Evolutionary conservation across 2,113 vertebrate species (phyloP).

Genomic region (Osmerus mordax): DNA sequence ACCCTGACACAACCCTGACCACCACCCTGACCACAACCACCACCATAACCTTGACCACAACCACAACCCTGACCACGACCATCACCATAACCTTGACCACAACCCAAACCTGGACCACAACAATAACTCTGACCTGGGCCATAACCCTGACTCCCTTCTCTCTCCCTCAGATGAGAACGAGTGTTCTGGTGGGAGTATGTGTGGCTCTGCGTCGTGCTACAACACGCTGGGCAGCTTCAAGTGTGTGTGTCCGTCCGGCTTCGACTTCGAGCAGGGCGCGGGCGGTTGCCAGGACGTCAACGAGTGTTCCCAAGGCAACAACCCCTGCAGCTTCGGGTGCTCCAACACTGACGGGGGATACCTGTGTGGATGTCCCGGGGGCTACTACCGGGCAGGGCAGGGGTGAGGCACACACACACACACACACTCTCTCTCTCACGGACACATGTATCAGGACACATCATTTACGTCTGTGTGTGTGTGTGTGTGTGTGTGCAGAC

Average conservation of each 20-base stretch:
- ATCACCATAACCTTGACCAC: too few relatives aligned
- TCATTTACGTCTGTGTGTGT: not conserved
- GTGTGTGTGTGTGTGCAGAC: constrained; percentile 63
- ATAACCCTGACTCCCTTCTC: not conserved
- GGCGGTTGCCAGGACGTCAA: constrained; percentile 90
- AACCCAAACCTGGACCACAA: too few relatives aligned
- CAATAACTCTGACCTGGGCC: too few relatives aligned
- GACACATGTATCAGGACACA: not conserved
- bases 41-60: too few relatives aligned
- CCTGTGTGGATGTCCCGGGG: constrained; percentile 86
- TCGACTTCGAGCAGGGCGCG: constrained; percentile 79
- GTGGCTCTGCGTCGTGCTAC: constrained; percentile 89
- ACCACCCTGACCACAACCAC: not conserved
- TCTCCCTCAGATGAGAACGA: constrained; percentile 86
- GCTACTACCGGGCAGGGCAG: constrained; percentile 89
- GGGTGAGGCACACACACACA: constrained; percentile 74
- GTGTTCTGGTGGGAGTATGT: constrained; percentile 75
- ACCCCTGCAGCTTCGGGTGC: constrained; percentile 89
- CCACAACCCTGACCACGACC: not conserved
- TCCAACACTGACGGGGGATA: constrained; percentile 92
- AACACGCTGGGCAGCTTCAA: constrained; percentile 93
- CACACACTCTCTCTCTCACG: not conserved
- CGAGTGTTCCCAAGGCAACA: constrained; percentile 73
- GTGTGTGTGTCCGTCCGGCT: constrained; percentile 91
- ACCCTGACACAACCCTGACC: not conserved